Evolutionary conservation across 2,888 invertebrate genomes (phyloP), one percentile per base, ranked within the genome.

Genomic region (Stenodera caucasica): DNA sequence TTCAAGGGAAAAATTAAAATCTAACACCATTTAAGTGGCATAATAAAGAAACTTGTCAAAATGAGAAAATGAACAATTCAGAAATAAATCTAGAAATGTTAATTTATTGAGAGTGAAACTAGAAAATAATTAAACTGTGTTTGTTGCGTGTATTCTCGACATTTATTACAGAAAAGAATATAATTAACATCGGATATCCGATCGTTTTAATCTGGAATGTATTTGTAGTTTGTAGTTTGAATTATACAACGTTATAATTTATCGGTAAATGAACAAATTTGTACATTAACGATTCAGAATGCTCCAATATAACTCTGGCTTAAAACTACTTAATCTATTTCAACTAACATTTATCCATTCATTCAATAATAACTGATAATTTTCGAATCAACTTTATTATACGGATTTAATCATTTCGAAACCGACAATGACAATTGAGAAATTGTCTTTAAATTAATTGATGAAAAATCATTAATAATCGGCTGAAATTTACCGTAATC

Each of bases 401-500:
- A 5, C 7, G 11, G 21, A 18, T 45, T 40, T 18, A 9, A 18
- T 40, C 11, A 21, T 21, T 7, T 0, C n/a, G 8, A 40, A 45
- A 45, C 0, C 40, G 2, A 21, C 11, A 45, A 45, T 40, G 9
- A 37, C 37, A 37, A 15, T 37, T 37, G 37, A 15, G 9, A 15
- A 15, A 37, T 37, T 37, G 8, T 21, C 12, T 18, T 21, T 21
- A 9, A 45, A 45, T 11, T 45, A 45, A 21, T 45, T 21, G 45
- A 21, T 1, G 45, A 45, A 57, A 61, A 61, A 61, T 61, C 61
- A 61, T 61, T 61, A 61, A 61, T 61, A 57, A 61, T 56, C 49
- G 37, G 32, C 55, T 40, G 45, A 37, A 55, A 52, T 55, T 49
- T 49, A 49, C 32, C 37, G 32, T 55, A 55, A 55, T 52, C 55